Base-by-base conservation (phyloP, 2,888 invertebrate genomes). In the Trichogramma evanescens region DNA sequence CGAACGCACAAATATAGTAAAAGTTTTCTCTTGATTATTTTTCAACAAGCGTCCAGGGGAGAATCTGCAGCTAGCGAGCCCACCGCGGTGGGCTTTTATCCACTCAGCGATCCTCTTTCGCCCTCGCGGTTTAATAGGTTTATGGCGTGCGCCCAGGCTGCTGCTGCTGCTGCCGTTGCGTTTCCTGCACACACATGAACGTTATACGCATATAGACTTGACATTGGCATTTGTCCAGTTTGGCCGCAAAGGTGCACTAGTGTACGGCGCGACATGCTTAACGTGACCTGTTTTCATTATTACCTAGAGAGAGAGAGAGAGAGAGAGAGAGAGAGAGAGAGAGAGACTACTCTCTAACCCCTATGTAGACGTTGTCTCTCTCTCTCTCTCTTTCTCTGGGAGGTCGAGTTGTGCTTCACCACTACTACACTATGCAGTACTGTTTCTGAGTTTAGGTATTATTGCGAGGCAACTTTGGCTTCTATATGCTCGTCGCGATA, bases 211-310 rank as follows among this genome's bases (percentile, higher is more conserved):
- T 46, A 10, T 61, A 61, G 65, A 63, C 64, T 69, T 69, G 68
- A 65, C 68, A 68, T 69, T 70, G 69, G 69, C 69, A 66, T 65
- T 66, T 64, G 64, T 62, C 67, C 69, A 67, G 65, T 66, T 67
- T 56, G 62, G 56, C 61, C 63, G 66, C 66, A 64, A 66, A 69
- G 51, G 61, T 64, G 58, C 10, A 43, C 49, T 26, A 26, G 26
- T 26, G 2, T 26, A 26, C 26, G 26, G 9, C 44, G 44, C 46
- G 39, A 6, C 40, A 42, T 48, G 44, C 62, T 64, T 59, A 66
- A 67, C 69, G 68, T 68, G 70, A 69, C 69, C 67, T 64, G 70
- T 65, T 67, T 70, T 65, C 68, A 62, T 62, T 69, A 70, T 68
- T 68, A 45, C 9, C 51, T 42, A 53, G 26, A 26, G 26, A 26